Conservation (phyloP, 2,888 invertebrate species). For the Drosophila kuntzei region DNA sequence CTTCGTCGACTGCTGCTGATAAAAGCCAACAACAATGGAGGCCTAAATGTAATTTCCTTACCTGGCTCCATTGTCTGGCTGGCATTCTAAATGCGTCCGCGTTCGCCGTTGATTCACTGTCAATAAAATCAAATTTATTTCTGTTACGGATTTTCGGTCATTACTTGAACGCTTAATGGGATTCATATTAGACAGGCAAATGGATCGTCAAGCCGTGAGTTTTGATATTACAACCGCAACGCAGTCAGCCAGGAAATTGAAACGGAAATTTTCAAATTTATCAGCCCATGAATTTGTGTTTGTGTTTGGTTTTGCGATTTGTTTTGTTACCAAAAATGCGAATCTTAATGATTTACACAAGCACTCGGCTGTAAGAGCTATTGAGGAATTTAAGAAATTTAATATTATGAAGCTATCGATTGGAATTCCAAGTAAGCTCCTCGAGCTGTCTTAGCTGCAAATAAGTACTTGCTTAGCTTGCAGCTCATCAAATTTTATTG, state of each 20-base stretch:
- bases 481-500: slow-evolving; percentile 13
- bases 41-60: slow-evolving; percentile 71
- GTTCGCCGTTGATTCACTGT: slow-evolving; percentile 58
- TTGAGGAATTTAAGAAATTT: slow-evolving; percentile 1
- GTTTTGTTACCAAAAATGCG: slow-evolving; percentile 11
- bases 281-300: slow-evolving; percentile 25
- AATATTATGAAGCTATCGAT: slow-evolving; percentile 2
- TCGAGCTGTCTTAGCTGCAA: not conserved
- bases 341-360: slow-evolving; percentile 16
- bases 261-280: slow-evolving; percentile 41
- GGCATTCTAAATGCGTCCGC: no score
- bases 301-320: slow-evolving; percentile 6
- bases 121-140: slow-evolving; percentile 80
- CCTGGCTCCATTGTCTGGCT: slow-evolving; percentile 59
- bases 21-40: slow-evolving; percentile 33
- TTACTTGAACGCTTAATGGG: slow-evolving; percentile 57
- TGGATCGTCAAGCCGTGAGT: slow-evolving; percentile 29
- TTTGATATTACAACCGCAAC: slow-evolving; percentile 43
- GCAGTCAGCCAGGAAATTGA: slow-evolving; percentile 74
- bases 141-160: slow-evolving; percentile 70
- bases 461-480: slow-evolving; percentile 4
- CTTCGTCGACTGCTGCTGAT: slow-evolving; percentile 16
- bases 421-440: not conserved
- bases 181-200: slow-evolving; percentile 38
- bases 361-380: slow-evolving; percentile 11